Evolutionary conservation across 2,113 vertebrate genomes (phyloP).

Genomic region (Neopipo cinnamomea): DNA sequence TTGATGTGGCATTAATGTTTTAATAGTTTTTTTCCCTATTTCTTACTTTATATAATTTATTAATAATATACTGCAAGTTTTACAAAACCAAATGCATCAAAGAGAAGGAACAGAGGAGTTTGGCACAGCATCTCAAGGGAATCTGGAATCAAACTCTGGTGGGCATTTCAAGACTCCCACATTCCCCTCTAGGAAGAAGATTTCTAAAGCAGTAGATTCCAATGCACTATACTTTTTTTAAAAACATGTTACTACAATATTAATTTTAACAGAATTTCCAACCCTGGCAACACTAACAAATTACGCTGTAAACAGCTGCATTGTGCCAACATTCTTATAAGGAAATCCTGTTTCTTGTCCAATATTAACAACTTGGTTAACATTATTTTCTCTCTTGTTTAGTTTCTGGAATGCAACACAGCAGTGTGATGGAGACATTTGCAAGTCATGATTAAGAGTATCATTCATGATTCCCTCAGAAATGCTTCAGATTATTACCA

Average conservation of each 20-base stretch:
- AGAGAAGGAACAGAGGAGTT: background rate
- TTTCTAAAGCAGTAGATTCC: background rate
- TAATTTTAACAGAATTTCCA: background rate
- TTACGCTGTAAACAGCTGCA: background rate
- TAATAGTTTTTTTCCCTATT: background rate
- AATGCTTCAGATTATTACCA: background rate
- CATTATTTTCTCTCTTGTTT: background rate
- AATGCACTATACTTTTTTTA: background rate
- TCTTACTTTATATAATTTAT: constrained; percentile 6
- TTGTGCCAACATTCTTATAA: background rate
- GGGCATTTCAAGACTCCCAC: background rate
- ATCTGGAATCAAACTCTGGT: background rate
- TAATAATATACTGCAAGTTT: background rate
- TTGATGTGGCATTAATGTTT: background rate
- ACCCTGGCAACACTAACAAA: background rate
- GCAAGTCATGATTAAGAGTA: background rate
- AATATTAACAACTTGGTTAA: background rate
- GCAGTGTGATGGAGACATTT: background rate
- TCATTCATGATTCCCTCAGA: background rate
- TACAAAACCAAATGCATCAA: background rate
- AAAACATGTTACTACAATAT: background rate
- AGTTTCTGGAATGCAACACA: background rate
- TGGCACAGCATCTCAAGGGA: background rate
- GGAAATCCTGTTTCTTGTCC: background rate
- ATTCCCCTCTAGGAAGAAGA: background rate